These are phyloP conservation scores for Criorhina ranunculi DNA, from an alignment of 2,888 invertebrate species.

Conservation along the genomic window DNA sequence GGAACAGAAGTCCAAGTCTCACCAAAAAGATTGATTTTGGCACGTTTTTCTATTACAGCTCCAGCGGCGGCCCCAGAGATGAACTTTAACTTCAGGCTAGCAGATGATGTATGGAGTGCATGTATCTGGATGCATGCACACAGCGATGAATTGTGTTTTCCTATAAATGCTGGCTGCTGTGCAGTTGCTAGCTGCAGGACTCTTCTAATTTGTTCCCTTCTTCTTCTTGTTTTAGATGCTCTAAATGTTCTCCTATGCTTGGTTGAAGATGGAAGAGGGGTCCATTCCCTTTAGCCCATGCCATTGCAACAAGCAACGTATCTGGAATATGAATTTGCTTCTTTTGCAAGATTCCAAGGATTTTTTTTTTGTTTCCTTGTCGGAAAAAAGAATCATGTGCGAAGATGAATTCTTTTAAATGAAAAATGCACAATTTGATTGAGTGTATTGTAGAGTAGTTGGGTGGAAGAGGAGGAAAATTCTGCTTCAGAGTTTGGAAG, in stretches of 20 bases:
- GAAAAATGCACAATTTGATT: conserved; percentile 56
- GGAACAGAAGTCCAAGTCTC: conserved; percentile 47
- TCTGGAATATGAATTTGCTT: conserved; percentile 61
- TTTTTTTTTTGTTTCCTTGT: conserved; percentile 9
- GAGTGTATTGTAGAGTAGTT: conserved; percentile 35
- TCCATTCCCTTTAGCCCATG: conserved; percentile 31
- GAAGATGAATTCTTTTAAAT: conserved; percentile 62
- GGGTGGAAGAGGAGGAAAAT: no score
- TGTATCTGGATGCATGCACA: conserved; percentile 68
- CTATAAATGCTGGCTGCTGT: conserved; percentile 17
- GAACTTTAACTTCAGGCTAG: conserved; percentile 69
- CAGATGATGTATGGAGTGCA: conserved; percentile 72
- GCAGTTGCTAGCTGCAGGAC: conserved; percentile 1
- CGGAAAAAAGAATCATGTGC: conserved; percentile 42
- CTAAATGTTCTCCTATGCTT: conserved; percentile 36
- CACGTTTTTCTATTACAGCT: conserved; percentile 76
- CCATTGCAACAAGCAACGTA: conserved; percentile 62
- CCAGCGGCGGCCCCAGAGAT: conserved; percentile 42
- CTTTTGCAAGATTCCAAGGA: conserved; percentile 30
- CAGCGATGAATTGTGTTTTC: conserved; percentile 60
- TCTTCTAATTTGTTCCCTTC: conserved; percentile 20
- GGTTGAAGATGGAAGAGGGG: conserved; percentile 20
- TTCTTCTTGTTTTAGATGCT: conserved; percentile 7
- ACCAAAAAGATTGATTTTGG: conserved; percentile 73
- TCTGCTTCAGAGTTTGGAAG: neutral